Base-by-base conservation (phyloP, 2,888 invertebrate genomes). In the Rhogogaster chlorosoma region DNA sequence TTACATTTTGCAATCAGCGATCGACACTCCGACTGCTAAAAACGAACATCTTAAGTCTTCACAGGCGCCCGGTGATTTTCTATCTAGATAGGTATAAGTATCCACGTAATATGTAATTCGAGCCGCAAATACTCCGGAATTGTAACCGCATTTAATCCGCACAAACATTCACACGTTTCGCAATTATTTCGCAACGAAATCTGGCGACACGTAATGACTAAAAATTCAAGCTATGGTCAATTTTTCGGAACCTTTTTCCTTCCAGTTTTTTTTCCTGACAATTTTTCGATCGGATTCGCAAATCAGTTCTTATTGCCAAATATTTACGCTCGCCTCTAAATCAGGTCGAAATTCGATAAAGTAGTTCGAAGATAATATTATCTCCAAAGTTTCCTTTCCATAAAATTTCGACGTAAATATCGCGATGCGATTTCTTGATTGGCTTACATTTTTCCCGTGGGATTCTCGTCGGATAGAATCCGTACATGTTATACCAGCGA, bases 221-320 rank as follows among this genome's bases (percentile, higher is more conserved):
- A 26, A 61, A 61, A 61, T 61, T 26, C 5, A 61, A 53, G 53
- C 1, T n/a, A 57, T n/a, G 57, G 22, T n/a, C 57, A 7, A 22
- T 22, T 26, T 64, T 64, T 64, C 12, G 4, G 29, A 12, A 26
- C 22, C 26, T 12, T 64, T 64, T 26, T 22, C 29, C 64, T 15
- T 0, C 10, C 29, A 2, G 22, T 22, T 18, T 18, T 32, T 32
- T 18, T 67, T 26, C 67, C 1, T 18, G 32, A 18, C 6, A 29
- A 67, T 73, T 36, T 73, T 73, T 42, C 71, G 38, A 15, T 73
- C 38, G 42, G 22, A 42, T 42, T 42, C 71, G n/a, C n/a, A 42
- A 22, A 42, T 42, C 71, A 73, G 2, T 38, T 42, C n/a, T 22
- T 10, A 73, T 42, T 73, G 26, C 22, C 71, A 15, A 71, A 71